Conservation (phyloP, 2,888 invertebrate species). For the Seira musarum region DNA sequence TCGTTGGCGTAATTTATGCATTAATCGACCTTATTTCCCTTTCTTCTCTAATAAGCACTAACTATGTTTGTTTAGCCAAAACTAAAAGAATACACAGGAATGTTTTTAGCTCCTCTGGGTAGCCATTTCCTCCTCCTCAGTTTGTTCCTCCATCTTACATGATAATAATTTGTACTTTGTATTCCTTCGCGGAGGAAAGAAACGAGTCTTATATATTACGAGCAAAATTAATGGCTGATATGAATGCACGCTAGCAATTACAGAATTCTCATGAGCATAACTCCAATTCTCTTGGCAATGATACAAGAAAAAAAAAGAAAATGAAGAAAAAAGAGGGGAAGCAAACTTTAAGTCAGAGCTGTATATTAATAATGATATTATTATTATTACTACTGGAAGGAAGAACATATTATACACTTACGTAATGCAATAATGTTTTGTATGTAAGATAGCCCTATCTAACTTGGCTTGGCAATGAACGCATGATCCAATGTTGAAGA, state of each 20-base stretch:
- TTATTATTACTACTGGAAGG: slow-evolving; percentile 4
- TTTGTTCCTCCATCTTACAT: slow-evolving; percentile 5
- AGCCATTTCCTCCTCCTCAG: neutral
- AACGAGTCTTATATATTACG: slow-evolving; percentile 53
- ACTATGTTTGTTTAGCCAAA: neutral
- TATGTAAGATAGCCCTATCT: slow-evolving; percentile 24
- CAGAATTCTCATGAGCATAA: slow-evolving; percentile 69
- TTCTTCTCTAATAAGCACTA: neutral
- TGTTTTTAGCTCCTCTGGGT: neutral
- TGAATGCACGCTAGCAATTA: slow-evolving; percentile 69
- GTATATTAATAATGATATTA: slow-evolving; percentile 14
- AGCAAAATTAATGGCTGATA: slow-evolving; percentile 69
- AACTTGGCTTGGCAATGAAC: slow-evolving; percentile 41
- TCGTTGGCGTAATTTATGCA: neutral
- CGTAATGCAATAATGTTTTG: slow-evolving; percentile 35
- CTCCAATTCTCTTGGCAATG: slow-evolving; percentile 69
- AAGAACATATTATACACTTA: slow-evolving; percentile 11
- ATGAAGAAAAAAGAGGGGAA: neutral
- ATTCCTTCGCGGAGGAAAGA: slow-evolving; percentile 8
- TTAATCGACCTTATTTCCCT: neutral
- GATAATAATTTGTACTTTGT: neutral
- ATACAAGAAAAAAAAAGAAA: slow-evolving; percentile 56
- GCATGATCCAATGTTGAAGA: slow-evolving; percentile 33
- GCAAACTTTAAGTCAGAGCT: neutral
- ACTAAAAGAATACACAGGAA: neutral